Base-by-base conservation (phyloP, 1,140 invertebrate species). In the Anagrus nilaparvatae region DNA sequence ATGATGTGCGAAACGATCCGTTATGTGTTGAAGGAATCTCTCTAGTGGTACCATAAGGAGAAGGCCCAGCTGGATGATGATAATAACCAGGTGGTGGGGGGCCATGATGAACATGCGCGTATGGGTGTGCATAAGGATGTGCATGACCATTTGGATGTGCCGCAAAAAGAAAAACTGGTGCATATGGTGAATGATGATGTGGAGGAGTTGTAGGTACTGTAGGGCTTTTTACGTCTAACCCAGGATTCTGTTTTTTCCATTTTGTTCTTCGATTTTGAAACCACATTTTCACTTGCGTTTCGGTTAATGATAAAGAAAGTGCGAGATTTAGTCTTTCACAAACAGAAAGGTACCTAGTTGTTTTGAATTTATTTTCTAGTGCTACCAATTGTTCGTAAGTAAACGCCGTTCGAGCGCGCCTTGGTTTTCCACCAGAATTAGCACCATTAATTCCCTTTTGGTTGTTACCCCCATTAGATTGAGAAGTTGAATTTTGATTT, bases 231-330 rank as follows among this genome's bases (percentile, higher is more conserved):
- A 97, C 94, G 63, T 98, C 95, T 75, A 96, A 82, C 0, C 95
- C 95, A 0, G 95, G 95, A 61, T 99, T 98, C 61, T 98, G 94
- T 57, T 98, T 98, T 75, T 99, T 99, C 95, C 95, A 98, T 64
- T 99, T 99, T 50, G 95, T 99, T 31, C 95, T 76, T 1, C 95
- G 75, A 61, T 99, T 98, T 70, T 94, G 90, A 59, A 95, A 94
- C 90, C 90, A 94, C 45, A 94, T 94, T 70, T 94, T 94, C 31
- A 97, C 91, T 74, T 99, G 96, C 3, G 96, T 99, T 69, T 99
- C 96, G 0, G 94, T 98, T 21, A 99, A 73, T 51, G 88, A 91
- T 8, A 99, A 70, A 23, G 89, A 90, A 23, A 98, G 69, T 0
- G 96, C 96, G 29, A 99, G 69, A 62, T 98, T 99, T 3, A 99